These are phyloP conservation scores for Thysanoteuthis rhombus DNA, from an alignment of 2,888 invertebrate genomes.

Conservation along the genomic window DNA sequence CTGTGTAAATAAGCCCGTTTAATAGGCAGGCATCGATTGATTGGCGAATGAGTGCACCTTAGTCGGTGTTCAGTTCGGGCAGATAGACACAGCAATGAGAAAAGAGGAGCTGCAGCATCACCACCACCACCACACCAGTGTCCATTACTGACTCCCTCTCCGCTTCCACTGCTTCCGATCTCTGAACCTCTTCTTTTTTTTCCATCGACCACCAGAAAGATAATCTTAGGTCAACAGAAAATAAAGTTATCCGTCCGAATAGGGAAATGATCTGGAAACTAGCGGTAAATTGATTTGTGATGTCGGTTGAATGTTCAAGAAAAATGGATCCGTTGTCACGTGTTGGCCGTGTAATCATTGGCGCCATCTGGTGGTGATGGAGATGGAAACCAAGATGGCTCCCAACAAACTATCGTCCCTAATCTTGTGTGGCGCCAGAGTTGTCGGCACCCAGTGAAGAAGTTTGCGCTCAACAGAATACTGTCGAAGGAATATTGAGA, in stretches of 20 bases:
- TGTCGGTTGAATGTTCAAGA: background rate
- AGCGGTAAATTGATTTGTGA: background rate
- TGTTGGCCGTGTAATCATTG: background rate
- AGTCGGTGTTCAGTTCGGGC: background rate
- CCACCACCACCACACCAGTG: background rate
- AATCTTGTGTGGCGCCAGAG: background rate
- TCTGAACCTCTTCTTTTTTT: no score
- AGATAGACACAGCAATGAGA: background rate
- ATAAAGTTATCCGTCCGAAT: background rate
- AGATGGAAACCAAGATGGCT: background rate
- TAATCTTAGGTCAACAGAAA: background rate
- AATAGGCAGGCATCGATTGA: background rate
- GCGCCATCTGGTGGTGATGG: background rate
- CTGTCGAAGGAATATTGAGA: no score
- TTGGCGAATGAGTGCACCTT: background rate
- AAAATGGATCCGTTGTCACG: background rate
- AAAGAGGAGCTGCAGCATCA: background rate
- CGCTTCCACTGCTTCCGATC: no score
- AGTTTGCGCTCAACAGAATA: background rate
- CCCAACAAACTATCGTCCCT: background rate
- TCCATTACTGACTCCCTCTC: background rate
- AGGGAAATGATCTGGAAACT: background rate
- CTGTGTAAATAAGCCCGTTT: background rate
- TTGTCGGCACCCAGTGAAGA: background rate
- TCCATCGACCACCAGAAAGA: background rate